phyloP scores from a whole-genome alignment of 2,113 vertebrate genomes.

The Neodon shergylaensis region DNA sequence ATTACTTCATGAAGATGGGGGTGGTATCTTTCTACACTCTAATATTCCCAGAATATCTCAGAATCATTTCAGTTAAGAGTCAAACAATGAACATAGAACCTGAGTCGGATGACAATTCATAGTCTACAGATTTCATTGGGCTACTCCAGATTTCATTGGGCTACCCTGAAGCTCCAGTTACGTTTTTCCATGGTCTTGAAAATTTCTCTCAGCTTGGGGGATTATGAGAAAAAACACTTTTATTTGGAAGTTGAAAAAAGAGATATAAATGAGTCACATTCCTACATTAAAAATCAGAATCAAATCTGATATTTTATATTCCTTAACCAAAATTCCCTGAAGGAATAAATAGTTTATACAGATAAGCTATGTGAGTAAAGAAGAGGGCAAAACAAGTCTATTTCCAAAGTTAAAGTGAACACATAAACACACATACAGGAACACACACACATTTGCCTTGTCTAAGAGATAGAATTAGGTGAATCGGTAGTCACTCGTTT shows the following conservation, averaged over 20 bases:
- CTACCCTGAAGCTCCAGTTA: not conserved
- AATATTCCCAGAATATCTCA: not conserved
- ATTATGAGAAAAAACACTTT: not conserved
- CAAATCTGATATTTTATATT: not conserved
- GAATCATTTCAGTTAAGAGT: not conserved
- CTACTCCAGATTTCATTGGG: not conserved
- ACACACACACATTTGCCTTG: not conserved
- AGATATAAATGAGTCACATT: not conserved
- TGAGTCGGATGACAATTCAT: not conserved
- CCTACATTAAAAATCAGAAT: not conserved
- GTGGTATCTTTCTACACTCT: not conserved
- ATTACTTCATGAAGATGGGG: not conserved
- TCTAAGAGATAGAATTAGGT: not conserved
- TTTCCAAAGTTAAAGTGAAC: not conserved
- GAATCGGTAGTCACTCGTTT: not conserved
- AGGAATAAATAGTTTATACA: not conserved
- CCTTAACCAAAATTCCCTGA: not conserved
- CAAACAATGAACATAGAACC: not conserved
- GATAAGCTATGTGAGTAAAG: not conserved
- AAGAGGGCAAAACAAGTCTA: not conserved
- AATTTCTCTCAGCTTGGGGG: not conserved
- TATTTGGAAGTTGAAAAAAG: not conserved
- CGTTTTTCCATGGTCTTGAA: not conserved
- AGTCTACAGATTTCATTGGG: rapidly evolving
- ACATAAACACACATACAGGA: not conserved